Evolutionary conservation across 2,113 vertebrate species (phyloP).

Genomic region (Cynocephalus volans): DNA sequence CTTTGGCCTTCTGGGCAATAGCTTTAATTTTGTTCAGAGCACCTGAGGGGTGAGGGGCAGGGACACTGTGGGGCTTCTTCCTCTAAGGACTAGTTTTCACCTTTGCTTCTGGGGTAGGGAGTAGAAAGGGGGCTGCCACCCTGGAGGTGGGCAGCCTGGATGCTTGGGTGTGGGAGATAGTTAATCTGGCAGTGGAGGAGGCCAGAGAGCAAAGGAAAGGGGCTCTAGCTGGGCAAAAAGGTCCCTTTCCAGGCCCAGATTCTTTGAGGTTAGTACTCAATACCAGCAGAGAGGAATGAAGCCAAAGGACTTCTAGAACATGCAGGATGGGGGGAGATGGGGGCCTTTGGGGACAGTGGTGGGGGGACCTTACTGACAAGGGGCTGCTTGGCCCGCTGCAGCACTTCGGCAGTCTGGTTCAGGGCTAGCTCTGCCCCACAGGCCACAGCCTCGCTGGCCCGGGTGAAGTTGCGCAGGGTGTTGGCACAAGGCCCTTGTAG

Average conservation of each 20-base stretch:
- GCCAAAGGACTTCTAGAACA: not conserved
- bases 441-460: conserved; percentile 90
- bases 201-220: not conserved
- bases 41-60: conserved; percentile 71
- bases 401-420: conserved; percentile 93
- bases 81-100: not conserved
- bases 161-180: not conserved
- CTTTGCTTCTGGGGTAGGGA: not conserved
- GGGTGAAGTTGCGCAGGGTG: conserved; percentile 91
- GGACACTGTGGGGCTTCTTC: not conserved
- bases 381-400: conserved; percentile 89
- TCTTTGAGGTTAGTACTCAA: not conserved
- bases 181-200: not conserved
- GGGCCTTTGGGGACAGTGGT: rapidly evolving
- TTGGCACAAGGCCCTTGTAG: conserved; percentile 93
- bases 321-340: rapidly evolving
- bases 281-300: not conserved
- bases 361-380: conserved; percentile 90
- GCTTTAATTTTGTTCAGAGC: conserved; percentile 89
- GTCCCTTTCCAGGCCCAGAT: not conserved
- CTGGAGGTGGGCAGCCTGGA: not conserved
- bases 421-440: conserved; percentile 93
- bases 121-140: too few species aligned
- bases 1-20: conserved; percentile 90
- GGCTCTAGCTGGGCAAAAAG: not conserved